phyloP scores from a whole-genome alignment of 35 echinoderm and acorn worm genomes.

The Chiridota heheva region DNA sequence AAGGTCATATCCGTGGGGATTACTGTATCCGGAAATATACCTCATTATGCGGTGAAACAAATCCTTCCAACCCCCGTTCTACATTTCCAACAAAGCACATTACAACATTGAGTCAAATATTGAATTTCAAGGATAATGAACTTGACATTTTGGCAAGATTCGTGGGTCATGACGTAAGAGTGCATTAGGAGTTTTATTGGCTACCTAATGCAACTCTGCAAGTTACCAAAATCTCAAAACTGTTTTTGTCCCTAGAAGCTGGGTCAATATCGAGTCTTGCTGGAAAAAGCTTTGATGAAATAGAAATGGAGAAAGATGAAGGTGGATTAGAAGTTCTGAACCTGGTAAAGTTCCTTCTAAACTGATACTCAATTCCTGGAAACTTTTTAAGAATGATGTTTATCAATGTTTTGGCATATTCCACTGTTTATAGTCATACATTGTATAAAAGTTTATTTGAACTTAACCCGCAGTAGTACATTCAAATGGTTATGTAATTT shows the following conservation, averaged over 20 bases:
- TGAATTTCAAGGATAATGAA: constrained; percentile 78
- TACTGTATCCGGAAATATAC: constrained; percentile 37
- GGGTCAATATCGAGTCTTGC: constrained; percentile 14
- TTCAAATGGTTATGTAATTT: no score
- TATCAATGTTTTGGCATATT: no score
- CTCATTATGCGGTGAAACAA: constrained; percentile 15
- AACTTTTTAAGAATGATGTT: no score
- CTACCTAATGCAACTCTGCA: constrained; percentile 65
- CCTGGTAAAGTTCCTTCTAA: no score
- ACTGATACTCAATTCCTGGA: no score
- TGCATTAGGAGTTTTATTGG: constrained; percentile 61
- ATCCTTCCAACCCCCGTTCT: constrained; percentile 45
- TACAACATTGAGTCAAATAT: constrained; percentile 65
- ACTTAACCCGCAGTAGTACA: no score
- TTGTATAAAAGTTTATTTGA: no score
- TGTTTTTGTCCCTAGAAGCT: constrained; percentile 65
- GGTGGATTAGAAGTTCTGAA: no score
- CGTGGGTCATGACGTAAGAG: constrained; percentile 59
- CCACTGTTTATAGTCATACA: no score
- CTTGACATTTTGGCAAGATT: constrained; percentile 72
- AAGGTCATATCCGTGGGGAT: constrained; percentile 45
- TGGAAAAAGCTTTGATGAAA: constrained; percentile 26
- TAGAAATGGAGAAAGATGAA: constrained; percentile 31
- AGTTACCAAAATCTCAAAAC: constrained; percentile 68
- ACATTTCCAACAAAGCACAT: constrained; percentile 75